Conservation (phyloP, 2,797 vertebrate species). For the Pachyuromys duprasi region DNA sequence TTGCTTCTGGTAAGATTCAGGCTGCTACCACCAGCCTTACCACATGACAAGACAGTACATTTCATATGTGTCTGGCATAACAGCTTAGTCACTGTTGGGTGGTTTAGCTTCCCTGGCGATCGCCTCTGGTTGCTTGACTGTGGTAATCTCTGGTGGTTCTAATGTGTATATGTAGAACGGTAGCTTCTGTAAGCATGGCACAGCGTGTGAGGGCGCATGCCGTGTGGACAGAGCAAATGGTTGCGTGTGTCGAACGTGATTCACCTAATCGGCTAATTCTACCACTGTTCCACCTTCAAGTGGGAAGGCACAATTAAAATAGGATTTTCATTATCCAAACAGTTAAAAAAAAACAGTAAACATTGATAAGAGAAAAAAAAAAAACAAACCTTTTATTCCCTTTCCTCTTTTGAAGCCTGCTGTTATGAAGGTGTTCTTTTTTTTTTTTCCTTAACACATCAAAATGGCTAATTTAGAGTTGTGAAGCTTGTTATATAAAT, state of each 20-base stretch:
- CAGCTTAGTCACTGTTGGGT: constrained; percentile 9
- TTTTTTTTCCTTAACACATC: constrained; percentile 71
- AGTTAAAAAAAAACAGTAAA: constrained; percentile 64
- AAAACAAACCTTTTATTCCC: constrained; percentile 32
- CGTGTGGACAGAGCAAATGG: constrained; percentile 12
- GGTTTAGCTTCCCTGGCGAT: background rate
- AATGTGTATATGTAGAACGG: background rate
- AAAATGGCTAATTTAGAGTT: constrained; percentile 74
- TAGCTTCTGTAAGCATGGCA: constrained; percentile 9
- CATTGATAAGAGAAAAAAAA: constrained; percentile 35
- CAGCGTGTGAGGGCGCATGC: background rate
- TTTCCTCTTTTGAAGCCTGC: constrained; percentile 57
- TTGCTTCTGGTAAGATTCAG: background rate
- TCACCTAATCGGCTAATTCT: background rate
- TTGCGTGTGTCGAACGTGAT: background rate
- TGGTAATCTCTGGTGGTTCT: background rate
- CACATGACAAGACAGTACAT: background rate
- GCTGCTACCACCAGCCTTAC: background rate
- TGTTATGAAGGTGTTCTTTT: constrained; percentile 69
- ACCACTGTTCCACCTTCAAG: background rate
- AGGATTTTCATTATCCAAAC: constrained; percentile 41
- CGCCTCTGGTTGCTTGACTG: constrained; percentile 4
- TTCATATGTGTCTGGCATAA: background rate
- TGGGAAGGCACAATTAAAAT: constrained; percentile 50
- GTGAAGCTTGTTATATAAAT: constrained; percentile 74